Evolutionary conservation across 2,888 invertebrate genomes (phyloP), one percentile per base, ranked within the genome.

Genomic region (Cheiracanthium punctorium): DNA sequence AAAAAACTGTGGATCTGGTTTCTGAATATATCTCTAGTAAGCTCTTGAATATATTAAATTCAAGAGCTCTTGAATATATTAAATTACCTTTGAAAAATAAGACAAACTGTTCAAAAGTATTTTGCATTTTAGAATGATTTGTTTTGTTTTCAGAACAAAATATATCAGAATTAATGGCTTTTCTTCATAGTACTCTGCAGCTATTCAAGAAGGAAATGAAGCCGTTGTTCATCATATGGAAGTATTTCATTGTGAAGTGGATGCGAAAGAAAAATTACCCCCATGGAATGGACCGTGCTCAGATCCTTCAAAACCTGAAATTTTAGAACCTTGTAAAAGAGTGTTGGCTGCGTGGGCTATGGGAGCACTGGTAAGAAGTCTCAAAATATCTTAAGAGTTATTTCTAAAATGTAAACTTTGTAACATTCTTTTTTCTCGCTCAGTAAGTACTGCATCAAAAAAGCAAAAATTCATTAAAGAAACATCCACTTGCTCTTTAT

Each of bases 301-400:
- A 89, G 93, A 94, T 71, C 91, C 94, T 43, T 92, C 94, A 24
- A 93, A 95, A 88, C 98, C 99, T 0, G 92, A 93, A 77, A 93
- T 94, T 88, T 95, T 97, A 0, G 95, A 95, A 91, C 94, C 95
- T 14, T 96, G 96, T 90, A 94, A 95, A 89, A 93, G 96, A 92
- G 98, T 98, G 0, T 93, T 98, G 89, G 96, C 97, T 0, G 98
- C 98, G 0, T 99, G 99, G 99, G 99, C 99, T 0, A 99, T 99
- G 98, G 99, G 99, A 0, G 99, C 99, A 14, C 89, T 90, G 90
- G 93, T 92, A 88, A 88, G 73, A 29, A 48, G 14, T 37, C 10
- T 37, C n/a, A n/a, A n/a, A n/a, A n/a, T n/a, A n/a, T n/a, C n/a
- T n/a, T n/a, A n/a, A n/a, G n/a, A n/a, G n/a, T n/a, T n/a, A n/a